Base-by-base conservation (phyloP, 2,888 invertebrate genomes). In the Diabrotica balteata region DNA sequence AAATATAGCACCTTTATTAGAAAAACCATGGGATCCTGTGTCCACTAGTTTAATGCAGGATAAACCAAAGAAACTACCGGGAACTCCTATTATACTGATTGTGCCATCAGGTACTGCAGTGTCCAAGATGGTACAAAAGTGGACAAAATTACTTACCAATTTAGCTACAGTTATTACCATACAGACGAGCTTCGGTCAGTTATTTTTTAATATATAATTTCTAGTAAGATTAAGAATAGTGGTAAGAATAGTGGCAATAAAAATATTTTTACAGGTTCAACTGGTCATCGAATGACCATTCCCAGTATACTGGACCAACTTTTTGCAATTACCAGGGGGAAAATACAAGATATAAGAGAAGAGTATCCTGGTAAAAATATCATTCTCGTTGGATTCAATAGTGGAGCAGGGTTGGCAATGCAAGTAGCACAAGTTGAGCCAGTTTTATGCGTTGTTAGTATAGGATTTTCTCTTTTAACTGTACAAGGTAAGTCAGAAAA, bases 391-490 rank as follows among this genome's bases (percentile, higher is more conserved):
- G 94, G 94, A 8, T 91, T 93, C 81, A 90, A 91, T 79, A 88
- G 90, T 46, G 93, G 93, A n/a, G 88, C 92, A 11, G 86, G 92
- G 0, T 83, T 94, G 51, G 93, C 93, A 2, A 86, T 91, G 76
- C 93, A 93, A 85, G 88, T 92, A 5, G 90, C 92, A 0, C 86
- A 91, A 78, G 86, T 90, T 63, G 93, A 93, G 79, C 86, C 87
- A 59, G 90, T 94, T 8, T 87, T 89, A 32, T 92, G 92, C 59
- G 90, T 93, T 4, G 86, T 94, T 22, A 92, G 93, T 78, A 85
- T 94, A 71, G 94, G 94, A 0, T 93, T 94, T 80, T 93, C 94
- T 0, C 86, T 90, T 67, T 86, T 88, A 71, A 93, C 93, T 0
- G 87, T 90, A 0, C 90, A 90, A 76, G 94, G 93, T 5, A 79